A percentile compares a stretch with the other conserved stretches of the same genome.
phyloP scores from a whole-genome alignment of 1,140 invertebrate genomes.

The Portunus trituberculatus region DNA sequence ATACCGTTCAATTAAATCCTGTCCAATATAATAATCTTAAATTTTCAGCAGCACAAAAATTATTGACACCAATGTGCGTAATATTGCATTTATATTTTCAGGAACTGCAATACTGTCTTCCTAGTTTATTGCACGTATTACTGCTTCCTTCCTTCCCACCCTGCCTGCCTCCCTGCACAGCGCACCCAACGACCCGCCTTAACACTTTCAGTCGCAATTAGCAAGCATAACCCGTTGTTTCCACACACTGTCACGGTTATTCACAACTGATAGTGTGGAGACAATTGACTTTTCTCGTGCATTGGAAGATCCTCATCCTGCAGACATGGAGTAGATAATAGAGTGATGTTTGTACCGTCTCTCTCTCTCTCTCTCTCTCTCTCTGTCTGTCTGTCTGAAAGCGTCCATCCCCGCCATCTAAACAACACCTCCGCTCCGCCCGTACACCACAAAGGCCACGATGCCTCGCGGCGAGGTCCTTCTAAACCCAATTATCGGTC shows the following conservation, averaged over 20 bases:
- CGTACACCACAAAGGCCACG: neutral
- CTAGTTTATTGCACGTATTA: neutral
- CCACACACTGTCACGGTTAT: too few species aligned
- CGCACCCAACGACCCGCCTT: too few species aligned
- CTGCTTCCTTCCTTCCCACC: too few species aligned
- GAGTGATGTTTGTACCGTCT: neutral
- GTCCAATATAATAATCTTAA: neutral
- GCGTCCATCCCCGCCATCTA: neutral
- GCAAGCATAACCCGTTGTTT: too few species aligned
- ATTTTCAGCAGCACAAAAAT: neutral
- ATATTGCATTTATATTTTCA: conserved; percentile 3
- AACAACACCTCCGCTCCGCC: neutral
- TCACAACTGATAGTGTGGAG: too few species aligned
- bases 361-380: conserved; percentile 50
- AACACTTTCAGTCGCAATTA: too few species aligned
- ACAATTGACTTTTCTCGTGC: too few species aligned
- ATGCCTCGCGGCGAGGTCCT: neutral
- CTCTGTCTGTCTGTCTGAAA: conserved; percentile 21
- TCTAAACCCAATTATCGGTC: neutral
- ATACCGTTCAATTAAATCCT: neutral
- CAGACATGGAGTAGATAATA: too few species aligned
- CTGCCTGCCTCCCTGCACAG: too few species aligned
- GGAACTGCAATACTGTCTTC: neutral
- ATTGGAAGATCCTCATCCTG: too few species aligned
- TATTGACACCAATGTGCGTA: neutral